Evolutionary conservation across 2,113 vertebrate species (phyloP).

Genomic region (Tylochromis polylepis): DNA sequence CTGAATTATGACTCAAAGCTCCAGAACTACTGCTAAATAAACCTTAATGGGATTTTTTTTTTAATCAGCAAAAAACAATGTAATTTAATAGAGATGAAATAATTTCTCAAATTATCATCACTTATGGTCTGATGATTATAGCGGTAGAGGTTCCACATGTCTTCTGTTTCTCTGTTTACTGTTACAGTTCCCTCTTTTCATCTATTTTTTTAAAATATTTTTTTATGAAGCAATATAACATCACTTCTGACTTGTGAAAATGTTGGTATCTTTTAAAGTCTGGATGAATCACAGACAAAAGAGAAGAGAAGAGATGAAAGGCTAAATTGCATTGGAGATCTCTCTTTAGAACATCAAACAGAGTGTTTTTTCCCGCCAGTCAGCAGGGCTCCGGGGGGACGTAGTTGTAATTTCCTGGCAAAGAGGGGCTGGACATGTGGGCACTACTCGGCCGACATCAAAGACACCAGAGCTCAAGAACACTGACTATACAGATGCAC

Average conservation of each 20-base stretch:
- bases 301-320: constrained; percentile 69
- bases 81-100: background rate
- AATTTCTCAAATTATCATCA: background rate
- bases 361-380: constrained; percentile 62
- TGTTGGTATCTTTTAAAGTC: constrained; percentile 51
- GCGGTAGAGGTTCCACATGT: background rate
- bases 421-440: constrained; percentile 70
- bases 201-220: constrained; percentile 46
- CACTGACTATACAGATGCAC: constrained; percentile 34
- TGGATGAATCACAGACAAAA: constrained; percentile 70
- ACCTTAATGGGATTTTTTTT: background rate
- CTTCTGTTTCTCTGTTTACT: background rate
- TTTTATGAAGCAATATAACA: constrained; percentile 5
- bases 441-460: constrained; percentile 68
- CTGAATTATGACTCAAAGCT: background rate
- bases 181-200: background rate
- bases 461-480: constrained; percentile 53
- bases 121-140: background rate
- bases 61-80: background rate
- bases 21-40: background rate
- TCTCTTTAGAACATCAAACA: constrained; percentile 77
- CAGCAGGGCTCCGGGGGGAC: constrained; percentile 69
- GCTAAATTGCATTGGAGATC: constrained; percentile 70
- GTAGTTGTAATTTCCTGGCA: constrained; percentile 75
- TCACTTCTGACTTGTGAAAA: constrained; percentile 58